Conservation (phyloP, 1,140 invertebrate species). For the Teleopsis dalmanni region DNA sequence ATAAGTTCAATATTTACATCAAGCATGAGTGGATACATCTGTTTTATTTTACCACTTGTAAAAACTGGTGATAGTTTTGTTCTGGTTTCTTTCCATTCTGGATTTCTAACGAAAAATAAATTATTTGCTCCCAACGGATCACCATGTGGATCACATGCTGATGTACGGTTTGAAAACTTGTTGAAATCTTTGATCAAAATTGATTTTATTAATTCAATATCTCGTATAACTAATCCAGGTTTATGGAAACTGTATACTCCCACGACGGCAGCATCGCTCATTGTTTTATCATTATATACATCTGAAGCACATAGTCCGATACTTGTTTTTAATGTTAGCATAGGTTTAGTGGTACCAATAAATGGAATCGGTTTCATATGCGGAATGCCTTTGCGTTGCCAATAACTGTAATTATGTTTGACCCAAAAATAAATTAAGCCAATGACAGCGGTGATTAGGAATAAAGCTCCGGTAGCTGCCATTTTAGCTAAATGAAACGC, state of each 20-base stretch:
- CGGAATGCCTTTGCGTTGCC: conserved; percentile 34
- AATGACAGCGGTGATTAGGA: background rate
- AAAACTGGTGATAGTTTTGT: conserved; percentile 50
- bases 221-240: conserved; percentile 46
- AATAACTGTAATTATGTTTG: conserved; percentile 24
- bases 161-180: conserved; percentile 29
- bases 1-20: conserved; percentile 26
- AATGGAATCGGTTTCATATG: conserved; percentile 25
- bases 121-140: conserved; percentile 32
- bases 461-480: conserved; percentile 1
- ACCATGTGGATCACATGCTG: conserved; percentile 24
- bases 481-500: too few species aligned
- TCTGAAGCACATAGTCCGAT: conserved; percentile 27
- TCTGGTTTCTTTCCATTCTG: conserved; percentile 48
- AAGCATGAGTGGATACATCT: conserved; percentile 48
- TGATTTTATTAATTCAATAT: conserved; percentile 48
- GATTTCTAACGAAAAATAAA: conserved; percentile 32
- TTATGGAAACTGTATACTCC: conserved; percentile 44
- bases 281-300: conserved; percentile 24
- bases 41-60: conserved; percentile 50
- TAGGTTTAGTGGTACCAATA: conserved; percentile 27
- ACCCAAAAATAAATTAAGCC: background rate
- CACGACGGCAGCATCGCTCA: conserved; percentile 33
- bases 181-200: conserved; percentile 49
- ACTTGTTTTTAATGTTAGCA: conserved; percentile 21